Evolutionary conservation across 1,140 invertebrate species (phyloP).

Genomic region (Sarcophaga peregrina): DNA sequence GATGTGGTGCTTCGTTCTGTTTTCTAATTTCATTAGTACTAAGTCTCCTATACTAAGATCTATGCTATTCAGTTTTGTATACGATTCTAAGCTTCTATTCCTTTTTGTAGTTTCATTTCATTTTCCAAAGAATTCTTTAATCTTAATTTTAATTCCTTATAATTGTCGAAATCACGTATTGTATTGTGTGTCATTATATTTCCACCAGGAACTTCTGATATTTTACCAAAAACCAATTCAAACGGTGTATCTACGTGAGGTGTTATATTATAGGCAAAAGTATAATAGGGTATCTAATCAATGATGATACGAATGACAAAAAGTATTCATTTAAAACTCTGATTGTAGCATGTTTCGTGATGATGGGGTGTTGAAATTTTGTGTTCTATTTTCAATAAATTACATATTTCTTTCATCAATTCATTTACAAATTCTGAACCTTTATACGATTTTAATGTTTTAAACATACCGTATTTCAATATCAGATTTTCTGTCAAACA

Average conservation of each 20-base stretch:
- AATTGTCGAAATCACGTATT: no score
- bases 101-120: no score
- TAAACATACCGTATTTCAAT: constrained; percentile 43
- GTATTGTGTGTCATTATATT: constrained; percentile 33
- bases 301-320: constrained; percentile 21
- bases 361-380: constrained; percentile 45
- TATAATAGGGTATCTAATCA: constrained; percentile 33
- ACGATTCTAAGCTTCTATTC: no score
- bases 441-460: constrained; percentile 43
- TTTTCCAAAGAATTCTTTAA: no score
- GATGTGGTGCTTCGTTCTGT: background rate
- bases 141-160: no score
- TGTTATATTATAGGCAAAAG: constrained; percentile 37
- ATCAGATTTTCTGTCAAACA: constrained; percentile 41
- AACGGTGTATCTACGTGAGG: constrained; percentile 63
- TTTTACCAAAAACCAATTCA: constrained; percentile 59
- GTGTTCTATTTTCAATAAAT: constrained; percentile 35
- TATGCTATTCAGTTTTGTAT: no score
- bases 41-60: no score
- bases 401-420: constrained; percentile 38
- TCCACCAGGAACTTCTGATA: constrained; percentile 2
- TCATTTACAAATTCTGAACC: constrained; percentile 46
- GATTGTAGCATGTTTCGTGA: constrained; percentile 41
- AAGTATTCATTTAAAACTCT: constrained; percentile 32
- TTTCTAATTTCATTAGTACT: constrained; percentile 9